phyloP scores from a whole-genome alignment of 2,113 vertebrate genomes.

The Tragelaphus imberbis region DNA sequence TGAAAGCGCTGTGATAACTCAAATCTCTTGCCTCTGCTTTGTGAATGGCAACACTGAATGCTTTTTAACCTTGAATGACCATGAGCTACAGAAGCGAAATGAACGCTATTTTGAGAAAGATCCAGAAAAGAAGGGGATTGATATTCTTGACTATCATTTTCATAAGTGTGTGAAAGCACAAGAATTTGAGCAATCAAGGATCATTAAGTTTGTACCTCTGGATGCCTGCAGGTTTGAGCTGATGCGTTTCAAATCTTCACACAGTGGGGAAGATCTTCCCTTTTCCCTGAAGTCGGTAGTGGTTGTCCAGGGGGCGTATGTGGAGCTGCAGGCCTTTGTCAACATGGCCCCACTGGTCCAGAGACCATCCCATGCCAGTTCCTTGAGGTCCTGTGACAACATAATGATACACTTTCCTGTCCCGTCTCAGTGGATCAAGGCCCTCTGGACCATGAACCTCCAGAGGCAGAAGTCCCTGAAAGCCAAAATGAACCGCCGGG shows the following conservation, averaged over 20 bases:
- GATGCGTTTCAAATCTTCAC: conserved; percentile 88
- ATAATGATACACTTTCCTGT: conserved; percentile 90
- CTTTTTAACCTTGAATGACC: conserved; percentile 93
- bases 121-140: conserved; percentile 83
- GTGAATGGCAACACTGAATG: conserved; percentile 87
- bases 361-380: conserved; percentile 48
- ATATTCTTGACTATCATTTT: conserved; percentile 87
- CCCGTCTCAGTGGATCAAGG: conserved; percentile 92
- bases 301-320: conserved; percentile 92
- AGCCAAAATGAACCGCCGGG: conserved; percentile 93
- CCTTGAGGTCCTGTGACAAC: conserved; percentile 86
- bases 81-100: conserved; percentile 84
- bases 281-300: conserved; percentile 90
- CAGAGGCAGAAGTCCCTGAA: conserved; percentile 94
- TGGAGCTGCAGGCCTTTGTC: conserved; percentile 95
- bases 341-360: conserved; percentile 83
- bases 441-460: conserved; percentile 90
- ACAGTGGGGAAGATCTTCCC: conserved; percentile 83
- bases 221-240: conserved; percentile 93
- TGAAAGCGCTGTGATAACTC: conserved; percentile 86
- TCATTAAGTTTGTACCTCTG: conserved; percentile 88
- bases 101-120: conserved; percentile 85
- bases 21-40: conserved; percentile 91
- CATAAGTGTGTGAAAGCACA: conserved; percentile 87
- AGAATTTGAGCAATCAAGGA: conserved; percentile 85